Percentiles rank a stretch among this genome's conserved stretches.
Conservation (phyloP, 2,113 vertebrate genomes). For the Oophaga pumilio region DNA sequence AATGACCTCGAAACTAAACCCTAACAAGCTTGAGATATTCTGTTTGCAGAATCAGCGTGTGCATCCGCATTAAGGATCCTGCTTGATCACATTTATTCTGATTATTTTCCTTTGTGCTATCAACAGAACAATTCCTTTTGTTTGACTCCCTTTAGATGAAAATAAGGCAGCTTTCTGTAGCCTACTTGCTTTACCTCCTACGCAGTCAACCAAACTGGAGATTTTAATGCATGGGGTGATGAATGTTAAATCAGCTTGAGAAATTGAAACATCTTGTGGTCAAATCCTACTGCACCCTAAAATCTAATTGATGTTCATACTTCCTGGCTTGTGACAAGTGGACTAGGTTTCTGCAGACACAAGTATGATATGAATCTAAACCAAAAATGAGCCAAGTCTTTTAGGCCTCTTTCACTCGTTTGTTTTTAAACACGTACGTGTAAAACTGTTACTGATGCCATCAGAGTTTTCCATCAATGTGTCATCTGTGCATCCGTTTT, state of each 20-base stretch:
- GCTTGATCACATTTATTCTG: conserved; percentile 26
- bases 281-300: neutral
- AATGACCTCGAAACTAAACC: neutral
- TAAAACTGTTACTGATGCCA: too few species aligned
- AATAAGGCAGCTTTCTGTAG: neutral
- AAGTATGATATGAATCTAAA: neutral
- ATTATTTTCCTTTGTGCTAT: conserved; percentile 37
- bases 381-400: too few species aligned
- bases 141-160: conserved; percentile 49
- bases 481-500: too few species aligned
- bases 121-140: conserved; percentile 44
- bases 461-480: too few species aligned
- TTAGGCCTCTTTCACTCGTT: too few species aligned
- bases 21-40: conserved; percentile 26
- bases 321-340: neutral
- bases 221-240: conserved; percentile 25
- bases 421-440: too few species aligned
- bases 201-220: conserved; percentile 37
- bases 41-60: conserved; percentile 19
- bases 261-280: conserved; percentile 23
- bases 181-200: conserved; percentile 26
- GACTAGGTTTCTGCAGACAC: neutral
- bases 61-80: conserved; percentile 25
- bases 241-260: conserved; percentile 23
- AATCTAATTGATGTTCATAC: conserved; percentile 1